Base-by-base conservation (phyloP, 1,140 invertebrate species). In the Medauroidea extradentata region DNA sequence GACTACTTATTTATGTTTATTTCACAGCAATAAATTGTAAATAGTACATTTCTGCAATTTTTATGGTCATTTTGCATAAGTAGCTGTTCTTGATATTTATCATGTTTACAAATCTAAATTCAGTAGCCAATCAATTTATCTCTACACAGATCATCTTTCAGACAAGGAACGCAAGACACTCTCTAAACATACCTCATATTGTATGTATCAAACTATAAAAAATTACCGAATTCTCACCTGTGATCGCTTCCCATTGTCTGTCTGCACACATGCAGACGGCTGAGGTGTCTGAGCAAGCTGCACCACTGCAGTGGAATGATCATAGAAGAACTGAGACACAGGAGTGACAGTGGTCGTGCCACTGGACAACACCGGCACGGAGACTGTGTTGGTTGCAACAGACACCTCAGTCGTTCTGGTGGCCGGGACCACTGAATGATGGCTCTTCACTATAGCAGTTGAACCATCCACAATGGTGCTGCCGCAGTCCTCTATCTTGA, bases 221-320 rank as follows among this genome's bases (percentile, higher is more conserved):
- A 14, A 48, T 48, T 13, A 24, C 1, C 24, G 11, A 16, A 7
- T 34, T 13, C 63, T 68, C 65, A 76, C 75, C 72, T 77, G 75
- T 38, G 74, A 74, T 57, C 71, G 70, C 53, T 55, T 55, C 3
- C 67, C 68, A 44, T 60, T 61, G 16, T 69, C 67, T 16, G 64
- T 63, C 29, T 64, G 63, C 14, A 67, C 63, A 2, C 64, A 57
- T 24, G 61, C 57, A 11, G 57, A 48, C n/a, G 61, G 61, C 38
- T 62, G 61, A 7, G 46, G 39, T 14, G 57, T 41, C 34, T 65
- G 65, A 13, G 65, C 61, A 14, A 69, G 14, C 57, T 43, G 49
- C 18, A 42, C 57, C 25, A 53, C 50, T 16, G 57, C 49, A 11
- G 39, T 46, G 38, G 34, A 46, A 21, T 59, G 57, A n/a, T 51